Evolutionary conservation across 2,888 invertebrate genomes (phyloP), one percentile per base, ranked within the genome.

Genomic region (Dicyrtomina minuta): DNA sequence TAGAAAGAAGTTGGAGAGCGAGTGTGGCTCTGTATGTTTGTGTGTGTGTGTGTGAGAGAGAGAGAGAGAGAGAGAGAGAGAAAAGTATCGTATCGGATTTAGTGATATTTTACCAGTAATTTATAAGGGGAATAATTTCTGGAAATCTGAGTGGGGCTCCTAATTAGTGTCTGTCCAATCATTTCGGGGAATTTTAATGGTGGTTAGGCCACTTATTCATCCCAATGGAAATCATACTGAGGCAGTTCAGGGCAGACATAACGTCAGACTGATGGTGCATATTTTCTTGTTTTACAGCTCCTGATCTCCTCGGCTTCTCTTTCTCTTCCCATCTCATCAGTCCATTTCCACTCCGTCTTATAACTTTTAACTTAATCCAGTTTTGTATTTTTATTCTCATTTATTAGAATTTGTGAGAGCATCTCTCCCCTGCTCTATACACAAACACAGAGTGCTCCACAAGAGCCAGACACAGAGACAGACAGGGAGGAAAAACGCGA

Each of bases 241-340:
- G 65, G 55, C 65, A 53, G 65, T 65, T 65, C 55, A 65, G 55
- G 65, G 65, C 65, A 65, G 41, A 65, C 65, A 65, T 65, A 65
- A 65, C 65, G 65, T 65, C 65, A 65, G 43, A 17, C 65, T 65
- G 65, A 65, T 65, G 65, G 65, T 65, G 55, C 65, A 65, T 65
- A 56, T 65, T 65, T 65, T 65, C 65, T 65, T 65, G 65, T 55
- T 65, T 65, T 65, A 65, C 65, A 65, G 65, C 65, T 65, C 65
- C 65, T 65, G 55, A 55, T 65, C 53, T 65, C 26, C 56, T 55
- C 65, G 65, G 65, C 65, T 53, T 55, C 65, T 55, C 65, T 65
- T 65, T 65, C 53, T 43, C 53, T 62, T 51, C 49, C 49, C 26
- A 24, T 61, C 27, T 20, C 43, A 41, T 46, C 26, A 61, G 33